Evolutionary conservation across 1,140 invertebrate species (phyloP).

Genomic region (Lucilia cuprina): DNA sequence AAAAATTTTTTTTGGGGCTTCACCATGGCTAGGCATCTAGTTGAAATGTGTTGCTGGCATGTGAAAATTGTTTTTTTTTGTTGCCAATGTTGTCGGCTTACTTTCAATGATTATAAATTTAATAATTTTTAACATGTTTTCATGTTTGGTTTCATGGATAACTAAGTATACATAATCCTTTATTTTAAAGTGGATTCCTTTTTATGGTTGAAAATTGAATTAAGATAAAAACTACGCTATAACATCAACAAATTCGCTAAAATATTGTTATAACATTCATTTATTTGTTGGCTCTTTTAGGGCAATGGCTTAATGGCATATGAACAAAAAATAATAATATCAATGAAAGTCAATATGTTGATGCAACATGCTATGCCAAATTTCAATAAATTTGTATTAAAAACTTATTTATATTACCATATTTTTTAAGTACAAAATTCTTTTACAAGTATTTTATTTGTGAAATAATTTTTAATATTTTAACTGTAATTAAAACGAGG

Average conservation of each 20-base stretch:
- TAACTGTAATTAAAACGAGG: no score
- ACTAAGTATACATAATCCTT: not conserved
- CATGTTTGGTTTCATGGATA: conserved; percentile 20
- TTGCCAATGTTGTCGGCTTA: not conserved
- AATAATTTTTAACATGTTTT: conserved; percentile 30
- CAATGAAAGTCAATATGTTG: no score
- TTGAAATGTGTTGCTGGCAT: no score
- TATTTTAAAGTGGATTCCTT: not conserved
- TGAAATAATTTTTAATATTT: no score
- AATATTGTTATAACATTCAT: not conserved
- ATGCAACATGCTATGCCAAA: no score
- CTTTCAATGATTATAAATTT: conserved; percentile 29
- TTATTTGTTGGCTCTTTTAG: not conserved
- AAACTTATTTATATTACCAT: no score
- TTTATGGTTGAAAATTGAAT: conserved; percentile 8
- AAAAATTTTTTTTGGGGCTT: not conserved
- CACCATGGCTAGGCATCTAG: not conserved
- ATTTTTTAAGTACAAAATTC: no score
- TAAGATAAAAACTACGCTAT: not conserved
- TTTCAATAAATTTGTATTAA: no score
- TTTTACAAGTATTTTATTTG: no score
- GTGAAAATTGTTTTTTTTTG: no score
- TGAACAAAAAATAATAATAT: not conserved
- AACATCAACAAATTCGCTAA: not conserved
- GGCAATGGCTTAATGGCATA: not conserved